Evolutionary conservation across 2,888 invertebrate species (phyloP).

Genomic region (Tetramorium bicarinatum): DNA sequence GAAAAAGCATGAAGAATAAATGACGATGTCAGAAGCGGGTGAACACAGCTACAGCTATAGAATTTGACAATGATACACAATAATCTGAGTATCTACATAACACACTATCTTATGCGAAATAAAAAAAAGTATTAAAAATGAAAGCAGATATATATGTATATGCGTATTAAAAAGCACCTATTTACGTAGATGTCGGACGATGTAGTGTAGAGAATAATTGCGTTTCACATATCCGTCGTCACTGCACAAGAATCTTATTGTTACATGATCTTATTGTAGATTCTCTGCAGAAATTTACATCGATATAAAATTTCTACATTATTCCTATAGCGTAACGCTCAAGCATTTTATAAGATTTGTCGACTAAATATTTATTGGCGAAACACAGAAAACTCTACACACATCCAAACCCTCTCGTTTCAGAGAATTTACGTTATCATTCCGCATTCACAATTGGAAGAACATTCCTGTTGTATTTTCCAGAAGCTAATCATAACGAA

Average conservation of each 20-base stretch:
- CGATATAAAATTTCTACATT: not conserved
- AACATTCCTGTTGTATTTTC: slow-evolving; percentile 84
- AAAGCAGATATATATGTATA: slow-evolving; percentile 69
- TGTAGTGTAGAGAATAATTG: slow-evolving; percentile 59
- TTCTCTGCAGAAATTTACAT: not conserved
- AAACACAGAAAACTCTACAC: slow-evolving; percentile 74
- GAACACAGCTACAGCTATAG: slow-evolving; percentile 66
- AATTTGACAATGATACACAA: slow-evolving; percentile 72
- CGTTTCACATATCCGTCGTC: slow-evolving; percentile 62
- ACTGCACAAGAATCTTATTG: not conserved
- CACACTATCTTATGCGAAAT: slow-evolving; percentile 74
- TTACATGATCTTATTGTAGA: too few species aligned
- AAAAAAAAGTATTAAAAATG: slow-evolving; percentile 65
- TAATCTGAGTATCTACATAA: slow-evolving; percentile 67
- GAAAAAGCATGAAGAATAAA: slow-evolving; percentile 70
- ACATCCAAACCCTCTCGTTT: slow-evolving; percentile 64
- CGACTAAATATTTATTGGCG: slow-evolving; percentile 55
- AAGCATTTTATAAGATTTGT: slow-evolving; percentile 30
- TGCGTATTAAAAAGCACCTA: slow-evolving; percentile 73
- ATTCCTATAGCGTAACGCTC: not conserved
- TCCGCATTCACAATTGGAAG: slow-evolving; percentile 87
- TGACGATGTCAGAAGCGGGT: slow-evolving; percentile 69
- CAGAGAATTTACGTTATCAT: slow-evolving; percentile 77
- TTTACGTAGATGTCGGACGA: slow-evolving; percentile 63
- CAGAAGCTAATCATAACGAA: slow-evolving; percentile 73